Percentiles rank a stretch among this genome's conserved stretches.
phyloP scores from a whole-genome alignment of 1,140 invertebrate species.

The Probaryconus sp. region DNA sequence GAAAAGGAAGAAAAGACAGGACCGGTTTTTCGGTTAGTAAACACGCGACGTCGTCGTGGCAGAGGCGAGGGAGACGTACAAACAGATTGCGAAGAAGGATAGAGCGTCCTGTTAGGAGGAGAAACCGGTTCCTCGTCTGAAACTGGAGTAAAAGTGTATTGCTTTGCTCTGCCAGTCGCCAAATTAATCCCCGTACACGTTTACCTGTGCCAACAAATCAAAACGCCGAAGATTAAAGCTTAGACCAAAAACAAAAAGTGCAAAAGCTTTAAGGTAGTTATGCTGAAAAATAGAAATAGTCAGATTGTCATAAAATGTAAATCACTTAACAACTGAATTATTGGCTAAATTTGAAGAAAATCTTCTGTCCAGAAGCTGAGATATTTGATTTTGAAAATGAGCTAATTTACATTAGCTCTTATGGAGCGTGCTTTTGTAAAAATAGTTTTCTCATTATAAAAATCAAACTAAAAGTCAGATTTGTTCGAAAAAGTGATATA shows the following conservation, averaged over 20 bases:
- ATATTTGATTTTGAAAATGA: too few relatives aligned
- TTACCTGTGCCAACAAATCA: slow-evolving; percentile 30
- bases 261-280: slow-evolving; percentile 1
- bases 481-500: too few relatives aligned
- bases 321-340: too few relatives aligned
- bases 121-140: slow-evolving; percentile 53
- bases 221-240: slow-evolving; percentile 33
- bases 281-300: too few relatives aligned
- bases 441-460: too few relatives aligned
- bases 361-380: too few relatives aligned
- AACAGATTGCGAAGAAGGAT: slow-evolving; percentile 29
- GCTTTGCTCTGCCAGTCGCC: slow-evolving; percentile 28
- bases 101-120: slow-evolving; percentile 19
- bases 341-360: too few relatives aligned
- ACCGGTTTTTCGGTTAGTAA: slow-evolving; percentile 61
- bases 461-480: too few relatives aligned
- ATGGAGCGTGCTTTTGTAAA: too few relatives aligned
- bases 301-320: too few relatives aligned
- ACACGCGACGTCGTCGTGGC: slow-evolving; percentile 18
- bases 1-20: slow-evolving; percentile 21
- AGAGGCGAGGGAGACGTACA: slow-evolving; percentile 16
- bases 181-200: slow-evolving; percentile 52
- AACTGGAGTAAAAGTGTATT: slow-evolving; percentile 62
- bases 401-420: too few relatives aligned
- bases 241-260: slow-evolving; percentile 31